Evolutionary conservation across 2,888 invertebrate genomes (phyloP).

Genomic region (Cosmorhoe ocellata): DNA sequence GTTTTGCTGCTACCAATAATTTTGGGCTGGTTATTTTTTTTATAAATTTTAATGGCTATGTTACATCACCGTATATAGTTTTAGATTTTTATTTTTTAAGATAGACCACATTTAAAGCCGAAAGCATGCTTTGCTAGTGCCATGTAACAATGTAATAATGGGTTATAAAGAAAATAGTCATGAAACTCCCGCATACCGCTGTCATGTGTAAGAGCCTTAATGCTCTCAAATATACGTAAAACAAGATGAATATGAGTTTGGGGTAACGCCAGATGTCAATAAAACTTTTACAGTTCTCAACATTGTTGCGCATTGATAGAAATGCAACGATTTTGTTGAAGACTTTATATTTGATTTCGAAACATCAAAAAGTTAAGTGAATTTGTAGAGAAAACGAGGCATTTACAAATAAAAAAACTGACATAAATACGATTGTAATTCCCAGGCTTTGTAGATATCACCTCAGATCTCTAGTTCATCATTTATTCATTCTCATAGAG

Average conservation of each 20-base stretch:
- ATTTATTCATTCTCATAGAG: too few species aligned
- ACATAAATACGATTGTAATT: too few species aligned
- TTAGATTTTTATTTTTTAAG: too few species aligned
- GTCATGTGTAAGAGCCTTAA: slow-evolving; percentile 29
- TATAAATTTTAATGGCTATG: too few species aligned
- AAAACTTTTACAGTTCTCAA: slow-evolving; percentile 32
- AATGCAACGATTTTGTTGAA: slow-evolving; percentile 8
- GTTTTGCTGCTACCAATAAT: not conserved
- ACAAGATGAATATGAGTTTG: slow-evolving; percentile 34
- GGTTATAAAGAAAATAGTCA: slow-evolving; percentile 21
- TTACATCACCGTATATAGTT: too few species aligned
- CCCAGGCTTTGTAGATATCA: too few species aligned
- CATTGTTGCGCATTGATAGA: slow-evolving; percentile 29
- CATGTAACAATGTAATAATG: slow-evolving; percentile 1
- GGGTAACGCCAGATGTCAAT: slow-evolving; percentile 40
- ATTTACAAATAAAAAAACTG: too few species aligned
- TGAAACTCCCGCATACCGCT: not conserved
- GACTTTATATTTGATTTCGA: not conserved
- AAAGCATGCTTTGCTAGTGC: too few species aligned
- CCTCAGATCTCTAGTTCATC: too few species aligned
- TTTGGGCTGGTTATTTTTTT: too few species aligned
- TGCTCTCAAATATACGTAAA: slow-evolving; percentile 31
- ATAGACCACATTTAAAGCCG: too few species aligned
- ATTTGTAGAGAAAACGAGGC: too few species aligned
- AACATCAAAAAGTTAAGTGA: not conserved